Conservation (phyloP, 1,140 invertebrate species). For the Diprion similis region DNA sequence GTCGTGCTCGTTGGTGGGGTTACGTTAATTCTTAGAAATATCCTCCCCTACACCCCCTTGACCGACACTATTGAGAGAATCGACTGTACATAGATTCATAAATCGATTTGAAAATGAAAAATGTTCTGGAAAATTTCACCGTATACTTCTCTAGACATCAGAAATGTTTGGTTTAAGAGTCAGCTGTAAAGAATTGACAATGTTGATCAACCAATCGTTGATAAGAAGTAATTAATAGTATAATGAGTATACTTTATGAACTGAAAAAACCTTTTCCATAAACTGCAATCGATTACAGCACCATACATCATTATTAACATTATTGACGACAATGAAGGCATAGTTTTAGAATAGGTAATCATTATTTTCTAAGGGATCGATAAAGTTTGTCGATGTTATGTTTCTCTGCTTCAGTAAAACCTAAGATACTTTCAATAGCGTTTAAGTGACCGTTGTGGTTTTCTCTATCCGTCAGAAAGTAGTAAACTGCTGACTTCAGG, state of each 20-base stretch:
- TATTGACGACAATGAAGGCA: constrained; percentile 3
- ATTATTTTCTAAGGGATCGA: constrained; percentile 47
- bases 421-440: constrained; percentile 86
- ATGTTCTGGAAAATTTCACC: too few species aligned
- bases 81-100: too few species aligned
- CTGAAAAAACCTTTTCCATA: not conserved
- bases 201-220: too few species aligned
- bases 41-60: too few species aligned
- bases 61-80: too few species aligned
- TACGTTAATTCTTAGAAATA: too few species aligned
- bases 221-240: too few species aligned
- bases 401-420: constrained; percentile 78
- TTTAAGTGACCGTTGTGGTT: constrained; percentile 83
- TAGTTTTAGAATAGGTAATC: not conserved
- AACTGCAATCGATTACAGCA: not conserved
- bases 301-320: not conserved
- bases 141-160: too few species aligned
- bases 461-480: constrained; percentile 86
- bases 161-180: too few species aligned
- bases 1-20: too few species aligned
- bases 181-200: too few species aligned
- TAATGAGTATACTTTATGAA: not conserved
- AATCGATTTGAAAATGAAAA: too few species aligned
- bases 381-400: constrained; percentile 72
- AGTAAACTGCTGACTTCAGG: constrained; percentile 88